Evolutionary conservation across 2,888 invertebrate genomes (phyloP), one percentile per base, ranked within the genome.

Genomic region (Agrilus biguttatus): DNA sequence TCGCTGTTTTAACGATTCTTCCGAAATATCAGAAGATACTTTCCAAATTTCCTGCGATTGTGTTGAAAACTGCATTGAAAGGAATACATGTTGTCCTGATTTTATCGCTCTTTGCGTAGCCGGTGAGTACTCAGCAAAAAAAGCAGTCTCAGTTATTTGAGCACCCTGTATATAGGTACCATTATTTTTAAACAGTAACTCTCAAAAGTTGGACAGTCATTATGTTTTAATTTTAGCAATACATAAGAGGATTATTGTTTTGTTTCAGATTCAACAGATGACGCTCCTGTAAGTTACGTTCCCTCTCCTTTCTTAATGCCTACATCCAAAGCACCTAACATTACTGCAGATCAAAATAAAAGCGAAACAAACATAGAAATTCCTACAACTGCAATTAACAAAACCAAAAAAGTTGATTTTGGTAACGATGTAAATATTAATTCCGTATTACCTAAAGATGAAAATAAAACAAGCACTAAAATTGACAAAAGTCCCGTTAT

Each of bases 51-150:
- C 61, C 0, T 86, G 85, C 52, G 71, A 73, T 36, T 86, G 85
- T 50, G 65, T 69, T 40, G 51, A 66, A 0, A 56, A 63, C 1
- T 86, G 86, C 51, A 56, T 71, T 1, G 55, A 65, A 1, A 55
- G 60, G 0, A 66, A 66, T 0, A 68, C 68, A 17, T 87, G 86
- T 57, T 87, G 86, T 52, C 69, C 72, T 0, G 84, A 86, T 61
- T 84, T 71, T 58, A 58, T 71, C 2, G 73, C 73, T 5, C 53
- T 71, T 2, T 83, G 83, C 53, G 53, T 73, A 8, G 64, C 68
- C 37, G 64, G 68, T 69, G 56, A 58, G 47, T 44, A 35, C 12
- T 21, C 36, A 14, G n/a, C 36, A 33, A 14, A 7, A 8, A 13
- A 43, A 35, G 4, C 39, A 21, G 21, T 23, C 23, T 23, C 7